phyloP scores from a whole-genome alignment of 2,888 invertebrate genomes.

The Agrotis segetum region DNA sequence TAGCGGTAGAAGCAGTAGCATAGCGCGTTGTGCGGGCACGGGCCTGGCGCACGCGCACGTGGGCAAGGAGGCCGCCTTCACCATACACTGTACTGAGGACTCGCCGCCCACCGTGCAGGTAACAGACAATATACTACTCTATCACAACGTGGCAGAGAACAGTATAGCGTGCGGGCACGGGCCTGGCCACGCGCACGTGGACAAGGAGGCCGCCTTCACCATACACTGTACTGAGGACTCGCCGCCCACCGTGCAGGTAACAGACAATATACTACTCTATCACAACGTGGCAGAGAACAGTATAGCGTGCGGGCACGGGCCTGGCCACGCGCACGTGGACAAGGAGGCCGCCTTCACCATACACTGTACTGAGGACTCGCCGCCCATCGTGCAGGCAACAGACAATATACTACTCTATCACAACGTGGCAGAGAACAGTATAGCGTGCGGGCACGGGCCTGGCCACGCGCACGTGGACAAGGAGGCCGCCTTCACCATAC shows the following conservation, averaged over 20 bases:
- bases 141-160: constrained; percentile 48
- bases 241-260: constrained; percentile 92
- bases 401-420: too few relatives aligned
- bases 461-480: constrained; percentile 93
- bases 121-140: too few relatives aligned
- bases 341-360: constrained; percentile 94
- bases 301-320: constrained; percentile 92
- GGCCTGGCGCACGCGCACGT: constrained; percentile 93
- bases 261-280: too few relatives aligned
- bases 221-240: constrained; percentile 91
- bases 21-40: constrained; percentile 92
- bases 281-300: constrained; percentile 64
- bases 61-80: constrained; percentile 93
- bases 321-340: constrained; percentile 93
- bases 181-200: constrained; percentile 93
- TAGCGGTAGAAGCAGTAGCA: constrained; percentile 83
- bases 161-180: constrained; percentile 91
- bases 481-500: constrained; percentile 93
- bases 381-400: constrained; percentile 92
- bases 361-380: constrained; percentile 88
- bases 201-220: constrained; percentile 93
- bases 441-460: constrained; percentile 92
- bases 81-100: constrained; percentile 91
- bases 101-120: constrained; percentile 93
- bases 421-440: constrained; percentile 69